Base-by-base conservation (phyloP, 2,888 invertebrate genomes). In the Camponotus fellah region DNA sequence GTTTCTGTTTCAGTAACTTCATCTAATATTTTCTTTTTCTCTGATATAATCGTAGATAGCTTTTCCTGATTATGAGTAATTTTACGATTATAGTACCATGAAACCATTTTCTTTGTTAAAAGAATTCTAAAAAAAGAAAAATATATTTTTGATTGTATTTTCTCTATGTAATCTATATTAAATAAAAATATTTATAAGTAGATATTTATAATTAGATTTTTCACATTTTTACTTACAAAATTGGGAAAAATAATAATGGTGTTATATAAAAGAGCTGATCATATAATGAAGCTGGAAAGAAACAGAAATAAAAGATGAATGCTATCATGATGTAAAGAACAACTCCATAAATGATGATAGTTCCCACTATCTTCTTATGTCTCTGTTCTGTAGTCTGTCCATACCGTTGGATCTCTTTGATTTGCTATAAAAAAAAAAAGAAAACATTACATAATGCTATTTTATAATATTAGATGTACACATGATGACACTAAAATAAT, bases 1-100 rank as follows among this genome's bases (percentile, higher is more conserved):
- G 99, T 99, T 95, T 99, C 99, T 56, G 97, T 99, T 93, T 99
- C 99, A 97, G 98, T 99, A 49, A 99, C 99, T 93, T 98, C 97
- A 93, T 99, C 99, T 82, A 99, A 95, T 87, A 99, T 97, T 94
- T 97, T 97, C 94, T 97, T 97, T 93, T 98, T 99, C 92, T 98
- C 97, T n/a, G 96, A 96, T 90, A 97, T 96, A 95, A 99, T 96
- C 77, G 96, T 96, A 68, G 95, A 95, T 58, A 98, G 95, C 94
- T 97, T 97, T 81, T 96, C 95, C 93, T 97, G 97, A 95, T 98
- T 98, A 93, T 96, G 97, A 85, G 96, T 96, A 75, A 99, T 96
- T 93, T 97, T 97, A 94, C 98, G 96, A 91, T 97, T 97, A 95
- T 98, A 99, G 95, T 98, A 99, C 97, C 98, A 98, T 53, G 98